Conservation (phyloP, 2,113 vertebrate species). For the Tringa solitaria region DNA sequence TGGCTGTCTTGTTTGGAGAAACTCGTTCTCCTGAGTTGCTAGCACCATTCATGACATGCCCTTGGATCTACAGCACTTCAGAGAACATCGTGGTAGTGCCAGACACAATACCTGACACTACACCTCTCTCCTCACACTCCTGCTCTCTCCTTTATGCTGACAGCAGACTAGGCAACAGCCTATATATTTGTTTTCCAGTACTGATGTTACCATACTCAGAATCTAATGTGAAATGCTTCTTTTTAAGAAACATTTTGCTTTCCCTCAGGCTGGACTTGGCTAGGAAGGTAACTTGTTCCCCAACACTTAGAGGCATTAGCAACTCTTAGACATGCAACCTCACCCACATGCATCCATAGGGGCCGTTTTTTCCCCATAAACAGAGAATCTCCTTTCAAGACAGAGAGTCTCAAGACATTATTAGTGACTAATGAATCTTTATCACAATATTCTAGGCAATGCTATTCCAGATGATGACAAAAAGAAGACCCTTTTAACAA, state of each 20-base stretch:
- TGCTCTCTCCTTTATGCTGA: not conserved
- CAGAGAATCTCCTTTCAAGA: not conserved
- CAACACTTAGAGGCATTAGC: not conserved
- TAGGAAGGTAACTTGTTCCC: not conserved
- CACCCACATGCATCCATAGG: accelerated
- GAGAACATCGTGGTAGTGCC: not conserved
- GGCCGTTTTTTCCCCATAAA: not conserved
- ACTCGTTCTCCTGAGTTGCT: not conserved
- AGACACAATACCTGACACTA: not conserved
- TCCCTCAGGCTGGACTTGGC: not conserved
- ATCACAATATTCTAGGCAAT: not conserved
- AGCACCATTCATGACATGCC: not conserved
- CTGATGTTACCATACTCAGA: not conserved
- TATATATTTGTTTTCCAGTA: not conserved
- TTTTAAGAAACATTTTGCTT: not conserved
- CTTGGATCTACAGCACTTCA: not conserved
- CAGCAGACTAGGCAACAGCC: not conserved
- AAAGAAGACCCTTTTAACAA: not conserved
- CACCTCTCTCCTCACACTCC: not conserved
- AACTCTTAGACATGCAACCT: not conserved
- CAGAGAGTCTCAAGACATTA: not conserved
- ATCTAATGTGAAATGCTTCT: not conserved
- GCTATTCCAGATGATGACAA: not conserved
- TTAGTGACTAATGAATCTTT: not conserved
- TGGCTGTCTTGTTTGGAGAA: not conserved